These are phyloP conservation scores for Prunella himalayana DNA, from an alignment of 2,113 vertebrate species.

Conservation along the genomic window DNA sequence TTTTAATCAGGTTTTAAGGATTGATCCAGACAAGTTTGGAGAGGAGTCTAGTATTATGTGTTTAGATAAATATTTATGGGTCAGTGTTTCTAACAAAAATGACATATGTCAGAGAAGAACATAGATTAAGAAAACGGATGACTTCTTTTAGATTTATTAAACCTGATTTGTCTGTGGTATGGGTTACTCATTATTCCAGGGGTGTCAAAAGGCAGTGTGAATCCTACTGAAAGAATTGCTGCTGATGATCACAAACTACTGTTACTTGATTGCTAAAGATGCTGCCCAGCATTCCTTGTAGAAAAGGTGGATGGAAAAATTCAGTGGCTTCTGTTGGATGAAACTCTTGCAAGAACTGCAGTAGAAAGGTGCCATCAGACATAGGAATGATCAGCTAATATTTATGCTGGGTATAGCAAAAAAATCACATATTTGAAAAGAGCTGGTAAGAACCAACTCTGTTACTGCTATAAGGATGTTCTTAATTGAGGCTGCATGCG, in stretches of 20 bases:
- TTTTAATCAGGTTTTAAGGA: not conserved
- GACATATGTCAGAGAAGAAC: not conserved
- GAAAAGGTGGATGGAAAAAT: not conserved
- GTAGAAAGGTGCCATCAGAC: not conserved
- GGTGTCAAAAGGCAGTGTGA: not conserved
- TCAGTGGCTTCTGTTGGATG: not conserved
- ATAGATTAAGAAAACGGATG: not conserved
- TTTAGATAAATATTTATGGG: not conserved
- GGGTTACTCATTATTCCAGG: not conserved
- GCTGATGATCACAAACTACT: not conserved
- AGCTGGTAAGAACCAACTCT: not conserved
- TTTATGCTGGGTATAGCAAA: not conserved
- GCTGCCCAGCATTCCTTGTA: not conserved
- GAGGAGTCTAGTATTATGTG: not conserved
- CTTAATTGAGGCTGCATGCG: not conserved
- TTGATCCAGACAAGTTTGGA: not conserved
- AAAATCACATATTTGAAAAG: not conserved
- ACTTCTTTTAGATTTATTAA: not conserved
- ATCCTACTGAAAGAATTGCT: not conserved
- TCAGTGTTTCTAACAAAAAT: not conserved
- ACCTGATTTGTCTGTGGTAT: not conserved
- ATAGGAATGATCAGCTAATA: not conserved
- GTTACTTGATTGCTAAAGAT: not conserved
- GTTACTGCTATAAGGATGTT: not conserved
- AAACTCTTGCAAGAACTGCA: not conserved